These are phyloP conservation scores for Athalia cordata DNA, from an alignment of 2,888 invertebrate species.

Conservation along the genomic window DNA sequence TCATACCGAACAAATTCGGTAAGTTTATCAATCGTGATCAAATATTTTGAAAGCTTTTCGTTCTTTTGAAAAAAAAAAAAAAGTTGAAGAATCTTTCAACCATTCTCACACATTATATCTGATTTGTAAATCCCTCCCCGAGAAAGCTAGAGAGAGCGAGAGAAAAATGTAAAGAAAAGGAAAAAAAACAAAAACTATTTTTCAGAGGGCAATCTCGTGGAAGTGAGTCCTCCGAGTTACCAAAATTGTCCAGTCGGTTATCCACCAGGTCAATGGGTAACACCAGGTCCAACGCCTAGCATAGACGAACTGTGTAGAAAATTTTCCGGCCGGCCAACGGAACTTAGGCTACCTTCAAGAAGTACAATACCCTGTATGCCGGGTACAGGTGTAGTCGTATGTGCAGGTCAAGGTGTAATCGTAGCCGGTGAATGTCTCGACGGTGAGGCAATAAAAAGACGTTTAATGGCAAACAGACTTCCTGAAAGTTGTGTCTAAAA, in stretches of 20 bases:
- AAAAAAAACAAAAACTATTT: background rate
- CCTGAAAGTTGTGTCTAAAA: constrained; percentile 91
- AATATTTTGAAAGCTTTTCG: background rate
- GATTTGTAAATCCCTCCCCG: background rate
- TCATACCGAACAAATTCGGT: constrained; percentile 86
- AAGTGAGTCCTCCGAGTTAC: constrained; percentile 71
- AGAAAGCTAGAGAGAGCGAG: background rate
- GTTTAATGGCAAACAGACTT: constrained; percentile 89
- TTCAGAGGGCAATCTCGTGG: constrained; percentile 68
- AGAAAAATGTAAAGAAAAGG: background rate
- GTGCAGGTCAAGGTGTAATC: constrained; percentile 66
- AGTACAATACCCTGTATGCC: constrained; percentile 65
- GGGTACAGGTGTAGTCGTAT: constrained; percentile 58
- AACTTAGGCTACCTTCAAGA: constrained; percentile 70
- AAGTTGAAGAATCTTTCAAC: too few species aligned
- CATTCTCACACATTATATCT: background rate
- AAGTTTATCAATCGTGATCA: constrained; percentile 59
- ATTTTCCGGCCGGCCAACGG: constrained; percentile 69
- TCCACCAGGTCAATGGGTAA: constrained; percentile 74
- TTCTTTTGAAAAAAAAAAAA: too few species aligned
- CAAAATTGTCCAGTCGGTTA: constrained; percentile 60
- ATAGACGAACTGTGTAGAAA: constrained; percentile 72
- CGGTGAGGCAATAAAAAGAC: constrained; percentile 91
- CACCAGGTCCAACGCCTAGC: constrained; percentile 73
- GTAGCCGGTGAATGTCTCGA: constrained; percentile 78